Evolutionary conservation across 2,797 vertebrate genomes (phyloP).

Genomic region (Hafferia zeledoni): DNA sequence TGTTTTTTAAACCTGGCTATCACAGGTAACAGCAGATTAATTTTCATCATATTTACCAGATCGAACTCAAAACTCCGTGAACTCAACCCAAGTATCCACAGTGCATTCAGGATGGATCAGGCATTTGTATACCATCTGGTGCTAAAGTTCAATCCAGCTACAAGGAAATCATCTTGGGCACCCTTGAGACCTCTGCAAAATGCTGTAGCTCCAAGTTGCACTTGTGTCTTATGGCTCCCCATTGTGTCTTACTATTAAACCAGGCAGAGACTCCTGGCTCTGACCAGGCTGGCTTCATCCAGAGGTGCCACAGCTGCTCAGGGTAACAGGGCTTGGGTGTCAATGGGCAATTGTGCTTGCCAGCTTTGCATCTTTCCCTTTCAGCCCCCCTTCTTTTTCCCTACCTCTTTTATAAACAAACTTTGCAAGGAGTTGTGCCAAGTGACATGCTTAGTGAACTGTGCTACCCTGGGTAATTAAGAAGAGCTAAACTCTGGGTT

Average conservation of each 20-base stretch:
- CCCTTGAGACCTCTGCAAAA: fast-evolving
- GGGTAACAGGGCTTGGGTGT: background rate
- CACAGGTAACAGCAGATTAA: background rate
- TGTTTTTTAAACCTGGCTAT: background rate
- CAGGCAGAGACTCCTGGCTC: too few species aligned
- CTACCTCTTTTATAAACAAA: background rate
- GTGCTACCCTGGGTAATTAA: background rate
- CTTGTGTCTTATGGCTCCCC: background rate
- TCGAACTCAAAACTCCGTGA: background rate
- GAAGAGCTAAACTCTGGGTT: background rate
- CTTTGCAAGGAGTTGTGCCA: background rate
- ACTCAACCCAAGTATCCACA: background rate
- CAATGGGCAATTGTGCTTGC: background rate
- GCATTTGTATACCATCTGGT: background rate
- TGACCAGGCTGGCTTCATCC: background rate
- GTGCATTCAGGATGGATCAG: background rate
- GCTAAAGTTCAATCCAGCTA: background rate
- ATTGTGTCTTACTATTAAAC: too few species aligned
- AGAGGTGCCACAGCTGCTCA: fast-evolving
- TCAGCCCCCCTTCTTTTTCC: background rate
- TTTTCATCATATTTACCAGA: background rate
- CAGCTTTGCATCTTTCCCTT: background rate
- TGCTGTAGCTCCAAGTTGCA: background rate
- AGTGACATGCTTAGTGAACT: conserved; percentile 3
- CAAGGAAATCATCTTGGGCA: background rate